Percentiles rank a stretch among this genome's conserved stretches.
Conservation (phyloP, 1,140 invertebrate genomes). For the Watersipora subatra region DNA sequence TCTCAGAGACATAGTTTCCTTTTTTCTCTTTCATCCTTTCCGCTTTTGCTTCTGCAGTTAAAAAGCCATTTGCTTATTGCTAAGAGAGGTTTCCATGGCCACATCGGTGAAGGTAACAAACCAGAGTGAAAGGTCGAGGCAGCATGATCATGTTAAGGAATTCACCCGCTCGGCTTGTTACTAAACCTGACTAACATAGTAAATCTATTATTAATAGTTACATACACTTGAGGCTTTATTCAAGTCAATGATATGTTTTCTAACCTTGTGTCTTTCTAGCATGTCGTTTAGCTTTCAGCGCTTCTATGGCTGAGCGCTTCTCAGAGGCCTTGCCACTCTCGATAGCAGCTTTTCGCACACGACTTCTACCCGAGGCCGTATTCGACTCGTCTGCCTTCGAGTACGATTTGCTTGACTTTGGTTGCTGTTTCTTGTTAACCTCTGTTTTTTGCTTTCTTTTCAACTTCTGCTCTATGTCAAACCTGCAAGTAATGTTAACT, state of each 20-base stretch:
- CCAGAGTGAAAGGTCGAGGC: too few species aligned
- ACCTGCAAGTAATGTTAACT: constrained; percentile 53
- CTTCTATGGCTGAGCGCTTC: constrained; percentile 76
- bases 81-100: too few species aligned
- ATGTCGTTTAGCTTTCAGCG: constrained; percentile 74
- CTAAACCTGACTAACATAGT: too few species aligned
- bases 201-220: too few species aligned
- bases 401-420: constrained; percentile 20
- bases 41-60: too few species aligned
- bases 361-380: constrained; percentile 58
- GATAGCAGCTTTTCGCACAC: constrained; percentile 80
- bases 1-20: not conserved
- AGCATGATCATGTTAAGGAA: too few species aligned
- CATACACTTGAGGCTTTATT: too few species aligned
- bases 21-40: too few species aligned
- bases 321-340: constrained; percentile 65
- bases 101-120: too few species aligned
- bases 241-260: too few species aligned
- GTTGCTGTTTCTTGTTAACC: constrained; percentile 34
- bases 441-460: constrained; percentile 69
- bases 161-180: too few species aligned
- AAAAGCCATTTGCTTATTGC: too few species aligned
- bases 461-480: constrained; percentile 91
- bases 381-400: constrained; percentile 5
- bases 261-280: constrained; percentile 53